Conservation (phyloP, 2,888 invertebrate species). For the Chironomus riparius region DNA sequence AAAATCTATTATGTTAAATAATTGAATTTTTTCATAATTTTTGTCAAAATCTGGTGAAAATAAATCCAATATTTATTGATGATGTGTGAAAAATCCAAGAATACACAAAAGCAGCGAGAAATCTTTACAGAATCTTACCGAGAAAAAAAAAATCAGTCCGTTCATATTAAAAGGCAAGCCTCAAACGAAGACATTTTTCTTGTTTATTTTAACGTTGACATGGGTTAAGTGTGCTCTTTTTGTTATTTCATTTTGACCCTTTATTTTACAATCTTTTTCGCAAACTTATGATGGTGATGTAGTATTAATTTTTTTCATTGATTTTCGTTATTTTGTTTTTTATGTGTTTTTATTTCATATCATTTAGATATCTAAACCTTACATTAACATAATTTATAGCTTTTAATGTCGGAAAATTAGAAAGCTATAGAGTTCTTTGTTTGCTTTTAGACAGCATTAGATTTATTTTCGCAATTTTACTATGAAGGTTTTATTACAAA, state of each 20-base stretch:
- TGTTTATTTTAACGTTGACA: conserved; percentile 11
- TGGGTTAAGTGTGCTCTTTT: conserved; percentile 7
- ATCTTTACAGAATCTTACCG: no score
- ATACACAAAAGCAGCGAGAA: no score
- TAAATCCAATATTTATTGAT: no score
- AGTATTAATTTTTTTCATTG: neutral
- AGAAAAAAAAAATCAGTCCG: neutral
- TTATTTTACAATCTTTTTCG: neutral
- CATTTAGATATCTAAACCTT: neutral
- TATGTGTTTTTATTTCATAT: neutral
- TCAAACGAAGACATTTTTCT: conserved; percentile 1
- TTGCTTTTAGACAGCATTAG: no score
- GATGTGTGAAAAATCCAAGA: no score
- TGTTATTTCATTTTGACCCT: neutral
- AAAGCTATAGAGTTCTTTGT: no score
- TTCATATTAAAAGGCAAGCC: neutral
- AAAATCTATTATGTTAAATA: no score
- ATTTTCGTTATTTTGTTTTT: neutral
- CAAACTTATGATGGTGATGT: neutral
- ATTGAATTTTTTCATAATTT: no score
- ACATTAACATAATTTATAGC: neutral
- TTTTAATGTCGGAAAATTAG: neutral
- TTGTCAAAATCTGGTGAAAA: no score
- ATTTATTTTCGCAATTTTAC: no score
- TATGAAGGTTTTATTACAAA: no score